Base-by-base conservation (phyloP, 2,888 invertebrate species). In the Trypoxylon attenuatum region DNA sequence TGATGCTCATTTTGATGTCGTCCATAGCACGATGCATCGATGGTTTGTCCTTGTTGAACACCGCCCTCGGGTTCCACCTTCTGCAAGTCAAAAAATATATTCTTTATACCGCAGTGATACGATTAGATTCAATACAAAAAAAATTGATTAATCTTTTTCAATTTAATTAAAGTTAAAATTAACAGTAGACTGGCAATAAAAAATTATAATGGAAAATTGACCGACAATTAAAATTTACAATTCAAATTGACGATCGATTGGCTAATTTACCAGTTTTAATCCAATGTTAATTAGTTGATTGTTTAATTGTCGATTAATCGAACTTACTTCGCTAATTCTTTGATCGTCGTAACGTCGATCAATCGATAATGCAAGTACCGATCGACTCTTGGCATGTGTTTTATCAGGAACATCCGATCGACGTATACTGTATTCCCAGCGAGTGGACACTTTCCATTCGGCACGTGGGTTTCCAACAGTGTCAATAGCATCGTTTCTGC, bases 331-430 rank as follows among this genome's bases (percentile, higher is more conserved):
- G 88, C 85, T 18, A 98, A 84, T 87, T 98, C 97, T 85, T 97
- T 98, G 15, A 99, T 87, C 0, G 95, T 91, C 27, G 95, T 95
- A 1, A 98, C 97, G 89, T 99, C 99, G 68, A 99, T 92, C 42
- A 96, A 93, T 77, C 98, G 91, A 87, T 98, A 97, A 84, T 98
- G 97, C 71, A 98, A 88, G 84, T 96, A 94, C 0, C 90, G 83
- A 81, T 94, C 85, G 4, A 98, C 87, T 41, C 76, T 88, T 0
- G 96, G 97, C 95, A 98, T 96, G 82, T 94, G 92, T 87, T 94
- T 94, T 8, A 87, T 82, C 19, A 99, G 82, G 87, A 98, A 99
- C 50, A 93, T 73, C 68, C 94, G 89, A 85, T 99, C 98, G 90
- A 94, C 92, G 78, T 95, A 94, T 2, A 98, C 90, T 52, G 94